A percentile compares a stretch with the other conserved stretches of the same genome.
These are phyloP conservation scores for Drosophila subobscura DNA, from an alignment of 1,140 invertebrate species.

Conservation along the genomic window DNA sequence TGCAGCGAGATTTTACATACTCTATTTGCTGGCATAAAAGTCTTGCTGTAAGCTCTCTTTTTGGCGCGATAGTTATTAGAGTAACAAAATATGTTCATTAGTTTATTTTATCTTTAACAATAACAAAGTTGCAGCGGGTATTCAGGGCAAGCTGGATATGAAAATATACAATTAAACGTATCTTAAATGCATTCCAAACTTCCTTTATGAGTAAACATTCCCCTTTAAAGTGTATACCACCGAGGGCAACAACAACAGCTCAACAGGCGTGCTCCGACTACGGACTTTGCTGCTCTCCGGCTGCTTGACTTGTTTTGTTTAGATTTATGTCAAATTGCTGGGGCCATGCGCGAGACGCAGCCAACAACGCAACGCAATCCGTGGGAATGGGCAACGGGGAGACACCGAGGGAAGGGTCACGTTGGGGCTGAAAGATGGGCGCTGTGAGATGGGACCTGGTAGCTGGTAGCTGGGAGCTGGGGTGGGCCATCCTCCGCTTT, in stretches of 20 bases:
- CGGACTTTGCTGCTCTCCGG: constrained; percentile 7
- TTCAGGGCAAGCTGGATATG: no score
- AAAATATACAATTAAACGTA: background rate
- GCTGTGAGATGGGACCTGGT: background rate
- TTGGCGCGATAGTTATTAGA: no score
- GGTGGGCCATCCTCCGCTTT: constrained; percentile 28
- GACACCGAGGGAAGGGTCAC: background rate
- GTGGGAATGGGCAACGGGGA: no score
- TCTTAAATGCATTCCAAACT: background rate
- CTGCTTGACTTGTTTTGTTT: constrained; percentile 71
- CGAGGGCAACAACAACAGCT: constrained; percentile 40
- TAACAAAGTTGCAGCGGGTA: no score
- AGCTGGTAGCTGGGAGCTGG: background rate
- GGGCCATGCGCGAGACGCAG: constrained; percentile 19
- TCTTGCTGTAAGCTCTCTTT: no score
- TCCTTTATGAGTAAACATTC: background rate
- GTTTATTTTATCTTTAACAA: no score
- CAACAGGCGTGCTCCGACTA: constrained; percentile 47
- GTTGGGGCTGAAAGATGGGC: background rate
- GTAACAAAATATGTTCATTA: no score
- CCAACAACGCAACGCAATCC: background rate
- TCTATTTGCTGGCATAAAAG: no score
- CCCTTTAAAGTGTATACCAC: constrained; percentile 5
- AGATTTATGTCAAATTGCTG: constrained; percentile 80
- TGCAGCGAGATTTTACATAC: no score